phyloP scores from a whole-genome alignment of 2,113 vertebrate genomes.

The Clinocottus analis region DNA sequence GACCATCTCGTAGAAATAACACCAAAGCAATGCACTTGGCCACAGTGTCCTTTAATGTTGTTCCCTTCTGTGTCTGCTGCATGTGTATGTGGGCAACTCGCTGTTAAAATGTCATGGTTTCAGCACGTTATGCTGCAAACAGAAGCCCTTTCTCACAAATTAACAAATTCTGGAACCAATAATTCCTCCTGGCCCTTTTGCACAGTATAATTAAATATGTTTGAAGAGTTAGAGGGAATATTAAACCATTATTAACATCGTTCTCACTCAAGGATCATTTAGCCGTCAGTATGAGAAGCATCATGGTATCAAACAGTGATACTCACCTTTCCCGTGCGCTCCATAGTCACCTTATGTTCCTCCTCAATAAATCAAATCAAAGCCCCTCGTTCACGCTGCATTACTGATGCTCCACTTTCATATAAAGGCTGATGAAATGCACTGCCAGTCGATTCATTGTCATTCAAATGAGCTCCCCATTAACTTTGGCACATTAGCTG shows the following conservation, averaged over 20 bases:
- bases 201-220: no score
- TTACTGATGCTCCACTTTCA: slow-evolving; percentile 51
- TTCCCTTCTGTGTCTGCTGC: not conserved
- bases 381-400: slow-evolving; percentile 20
- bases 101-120: no score
- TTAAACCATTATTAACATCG: not conserved
- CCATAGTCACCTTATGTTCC: slow-evolving; percentile 49
- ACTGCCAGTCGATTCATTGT: slow-evolving; percentile 65
- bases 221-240: no score
- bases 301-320: not conserved
- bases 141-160: not conserved
- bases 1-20: not conserved
- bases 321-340: slow-evolving; percentile 65
- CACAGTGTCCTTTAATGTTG: not conserved
- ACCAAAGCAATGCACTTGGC: not conserved
- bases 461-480: slow-evolving; percentile 66
- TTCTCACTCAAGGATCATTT: not conserved
- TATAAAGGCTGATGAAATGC: slow-evolving; percentile 71
- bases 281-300: not conserved
- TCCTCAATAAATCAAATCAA: slow-evolving; percentile 44
- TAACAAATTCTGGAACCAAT: not conserved
- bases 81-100: not conserved
- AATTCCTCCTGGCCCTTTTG: no score
- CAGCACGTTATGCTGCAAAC: no score
- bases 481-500: slow-evolving; percentile 63